phyloP scores from a whole-genome alignment of 2,113 vertebrate species.

The Corythoichthys haematopterus region DNA sequence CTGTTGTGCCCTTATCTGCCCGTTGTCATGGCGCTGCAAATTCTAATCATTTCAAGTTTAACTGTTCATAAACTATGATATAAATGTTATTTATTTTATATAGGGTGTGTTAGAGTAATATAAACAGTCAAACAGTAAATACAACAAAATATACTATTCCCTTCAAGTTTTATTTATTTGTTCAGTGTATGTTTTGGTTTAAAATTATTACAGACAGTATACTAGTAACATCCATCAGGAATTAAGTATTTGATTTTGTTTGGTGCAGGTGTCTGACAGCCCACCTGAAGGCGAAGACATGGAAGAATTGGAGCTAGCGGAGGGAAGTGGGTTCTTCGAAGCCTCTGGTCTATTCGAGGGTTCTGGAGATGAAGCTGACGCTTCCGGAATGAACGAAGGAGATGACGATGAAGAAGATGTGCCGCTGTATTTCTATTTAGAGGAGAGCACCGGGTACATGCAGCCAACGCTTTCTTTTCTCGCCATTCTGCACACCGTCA shows the following conservation, averaged over 20 bases:
- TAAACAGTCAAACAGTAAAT: no score
- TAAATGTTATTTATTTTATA: no score
- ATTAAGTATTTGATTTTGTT: not conserved
- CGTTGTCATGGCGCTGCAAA: no score
- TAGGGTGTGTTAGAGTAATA: no score
- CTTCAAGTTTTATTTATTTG: no score
- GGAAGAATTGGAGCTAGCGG: slow-evolving; percentile 60
- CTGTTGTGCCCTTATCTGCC: no score
- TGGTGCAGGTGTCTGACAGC: slow-evolving; percentile 79
- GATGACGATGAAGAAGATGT: slow-evolving; percentile 79
- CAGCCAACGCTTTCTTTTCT: slow-evolving; percentile 81
- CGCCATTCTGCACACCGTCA: slow-evolving; percentile 81
- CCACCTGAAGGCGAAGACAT: slow-evolving; percentile 71
- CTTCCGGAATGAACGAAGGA: slow-evolving; percentile 70
- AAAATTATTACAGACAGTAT: no score
- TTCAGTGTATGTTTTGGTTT: no score
- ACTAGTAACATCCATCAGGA: no score
- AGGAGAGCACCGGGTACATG: slow-evolving; percentile 96
- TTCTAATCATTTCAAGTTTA: no score
- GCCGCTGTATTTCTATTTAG: slow-evolving; percentile 85
- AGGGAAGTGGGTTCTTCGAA: slow-evolving; percentile 67
- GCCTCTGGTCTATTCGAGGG: slow-evolving; percentile 69
- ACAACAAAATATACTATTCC: no score
- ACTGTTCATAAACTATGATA: no score
- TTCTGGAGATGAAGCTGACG: slow-evolving; percentile 70